Percentiles rank a stretch among this genome's conserved stretches.
Conservation (phyloP, 2,113 vertebrate genomes). For the Hiodon tergisus region DNA sequence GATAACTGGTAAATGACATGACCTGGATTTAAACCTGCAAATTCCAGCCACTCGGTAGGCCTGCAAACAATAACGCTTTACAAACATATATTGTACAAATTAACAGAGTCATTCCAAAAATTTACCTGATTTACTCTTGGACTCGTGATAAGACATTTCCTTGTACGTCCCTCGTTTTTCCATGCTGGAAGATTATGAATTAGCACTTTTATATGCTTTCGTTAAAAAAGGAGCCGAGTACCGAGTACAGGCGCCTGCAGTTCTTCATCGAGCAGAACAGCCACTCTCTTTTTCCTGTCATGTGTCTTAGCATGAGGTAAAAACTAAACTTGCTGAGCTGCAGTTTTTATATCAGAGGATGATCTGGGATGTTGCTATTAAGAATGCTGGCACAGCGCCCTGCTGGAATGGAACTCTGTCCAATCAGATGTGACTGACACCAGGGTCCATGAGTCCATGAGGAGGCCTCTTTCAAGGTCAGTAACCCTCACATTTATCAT, state of each 20-base stretch:
- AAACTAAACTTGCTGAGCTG: neutral
- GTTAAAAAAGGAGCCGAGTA: neutral
- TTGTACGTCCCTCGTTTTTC: too few relatives aligned
- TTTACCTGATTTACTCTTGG: too few relatives aligned
- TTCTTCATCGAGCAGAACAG: neutral
- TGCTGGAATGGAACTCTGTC: constrained; percentile 32
- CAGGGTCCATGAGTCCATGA: constrained; percentile 39
- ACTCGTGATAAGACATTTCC: too few relatives aligned
- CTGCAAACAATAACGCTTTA: too few relatives aligned
- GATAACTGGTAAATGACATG: too few relatives aligned
- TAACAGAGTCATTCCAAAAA: too few relatives aligned
- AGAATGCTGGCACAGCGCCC: constrained; percentile 20
- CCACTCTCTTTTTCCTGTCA: constrained; percentile 1
- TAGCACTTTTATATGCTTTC: neutral
- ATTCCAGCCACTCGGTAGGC: too few relatives aligned
- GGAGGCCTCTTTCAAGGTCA: constrained; percentile 55
- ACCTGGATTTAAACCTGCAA: too few relatives aligned
- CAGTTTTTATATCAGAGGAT: neutral
- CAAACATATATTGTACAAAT: too few relatives aligned
- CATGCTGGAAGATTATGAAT: neutral
- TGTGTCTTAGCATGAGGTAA: constrained; percentile 8
- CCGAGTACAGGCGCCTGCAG: neutral
- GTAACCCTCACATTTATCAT: neutral
- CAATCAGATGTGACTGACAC: constrained; percentile 49
- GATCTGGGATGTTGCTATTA: constrained; percentile 21